These are phyloP conservation scores for Hydroisotoma schaefferi DNA, from an alignment of 2,888 invertebrate genomes.

Conservation along the genomic window DNA sequence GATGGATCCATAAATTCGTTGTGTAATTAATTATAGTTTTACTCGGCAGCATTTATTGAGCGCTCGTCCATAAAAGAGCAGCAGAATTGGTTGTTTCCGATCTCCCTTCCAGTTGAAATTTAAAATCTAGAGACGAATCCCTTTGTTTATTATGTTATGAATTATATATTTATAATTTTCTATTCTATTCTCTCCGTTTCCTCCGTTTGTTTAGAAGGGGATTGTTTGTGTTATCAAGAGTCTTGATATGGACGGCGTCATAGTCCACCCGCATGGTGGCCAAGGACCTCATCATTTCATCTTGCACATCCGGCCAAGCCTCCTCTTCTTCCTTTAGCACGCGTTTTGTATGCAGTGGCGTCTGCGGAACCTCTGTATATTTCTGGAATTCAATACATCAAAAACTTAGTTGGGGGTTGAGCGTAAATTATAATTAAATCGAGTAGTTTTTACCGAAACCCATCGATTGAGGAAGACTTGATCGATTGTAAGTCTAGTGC, in stretches of 20 bases:
- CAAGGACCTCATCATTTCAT: conserved; percentile 96
- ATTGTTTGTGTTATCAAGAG: conserved; percentile 88
- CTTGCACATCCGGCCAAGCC: conserved; percentile 95
- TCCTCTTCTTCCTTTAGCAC: conserved; percentile 87
- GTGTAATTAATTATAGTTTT: no score
- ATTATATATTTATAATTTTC: no score
- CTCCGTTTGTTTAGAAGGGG: conserved; percentile 78
- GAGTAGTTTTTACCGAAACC: conserved; percentile 68
- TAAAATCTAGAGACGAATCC: no score
- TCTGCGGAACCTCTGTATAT: conserved; percentile 86
- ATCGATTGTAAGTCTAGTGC: conserved; percentile 81
- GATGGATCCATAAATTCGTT: no score
- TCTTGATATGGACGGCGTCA: conserved; percentile 91
- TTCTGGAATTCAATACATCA: no score
- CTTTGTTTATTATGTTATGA: no score
- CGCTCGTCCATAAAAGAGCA: no score
- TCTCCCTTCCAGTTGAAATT: no score
- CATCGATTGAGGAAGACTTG: conserved; percentile 83
- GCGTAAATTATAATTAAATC: not conserved
- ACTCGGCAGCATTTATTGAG: no score
- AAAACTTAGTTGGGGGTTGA: conserved; percentile 17
- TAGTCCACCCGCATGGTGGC: conserved; percentile 98
- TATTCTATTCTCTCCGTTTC: conserved; percentile 42
- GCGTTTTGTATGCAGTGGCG: conserved; percentile 85
- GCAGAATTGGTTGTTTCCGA: no score